phyloP scores from a whole-genome alignment of 2,888 invertebrate genomes.

The Drosophila hamatofila region DNA sequence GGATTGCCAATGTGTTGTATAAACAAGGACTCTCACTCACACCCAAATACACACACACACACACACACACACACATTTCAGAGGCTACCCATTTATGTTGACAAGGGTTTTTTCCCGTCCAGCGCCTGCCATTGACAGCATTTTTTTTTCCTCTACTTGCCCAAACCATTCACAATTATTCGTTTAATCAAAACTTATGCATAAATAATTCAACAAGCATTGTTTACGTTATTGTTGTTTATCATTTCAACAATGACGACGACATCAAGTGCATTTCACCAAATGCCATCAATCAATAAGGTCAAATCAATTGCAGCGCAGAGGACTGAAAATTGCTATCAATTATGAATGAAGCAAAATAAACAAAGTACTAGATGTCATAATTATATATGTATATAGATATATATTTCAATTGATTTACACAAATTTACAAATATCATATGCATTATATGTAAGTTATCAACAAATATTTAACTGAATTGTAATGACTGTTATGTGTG shows the following conservation, averaged over 20 bases:
- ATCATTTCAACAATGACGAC: constrained; percentile 49
- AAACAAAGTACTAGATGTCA: constrained; percentile 12
- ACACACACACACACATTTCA: neutral
- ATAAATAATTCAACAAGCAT: constrained; percentile 40
- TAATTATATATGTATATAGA: constrained; percentile 1
- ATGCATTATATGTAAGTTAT: too few relatives aligned
- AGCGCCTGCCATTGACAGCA: constrained; percentile 62
- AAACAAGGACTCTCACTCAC: constrained; percentile 38
- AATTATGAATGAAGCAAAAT: constrained; percentile 58
- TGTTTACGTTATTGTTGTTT: constrained; percentile 20
- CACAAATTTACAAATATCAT: neutral
- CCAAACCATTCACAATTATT: constrained; percentile 31
- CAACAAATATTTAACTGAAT: neutral
- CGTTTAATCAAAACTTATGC: constrained; percentile 46
- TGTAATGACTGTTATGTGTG: neutral
- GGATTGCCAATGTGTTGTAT: constrained; percentile 67
- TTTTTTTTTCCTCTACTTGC: neutral
- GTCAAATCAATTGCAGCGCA: constrained; percentile 72
- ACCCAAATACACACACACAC: neutral
- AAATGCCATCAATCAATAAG: constrained; percentile 70
- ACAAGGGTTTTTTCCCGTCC: constrained; percentile 62
- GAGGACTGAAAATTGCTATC: constrained; percentile 59
- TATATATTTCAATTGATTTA: neutral
- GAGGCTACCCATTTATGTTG: constrained; percentile 45
- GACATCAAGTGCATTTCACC: constrained; percentile 20